phyloP scores from a whole-genome alignment of 1,140 invertebrate genomes.

The Drosophila arawakana region DNA sequence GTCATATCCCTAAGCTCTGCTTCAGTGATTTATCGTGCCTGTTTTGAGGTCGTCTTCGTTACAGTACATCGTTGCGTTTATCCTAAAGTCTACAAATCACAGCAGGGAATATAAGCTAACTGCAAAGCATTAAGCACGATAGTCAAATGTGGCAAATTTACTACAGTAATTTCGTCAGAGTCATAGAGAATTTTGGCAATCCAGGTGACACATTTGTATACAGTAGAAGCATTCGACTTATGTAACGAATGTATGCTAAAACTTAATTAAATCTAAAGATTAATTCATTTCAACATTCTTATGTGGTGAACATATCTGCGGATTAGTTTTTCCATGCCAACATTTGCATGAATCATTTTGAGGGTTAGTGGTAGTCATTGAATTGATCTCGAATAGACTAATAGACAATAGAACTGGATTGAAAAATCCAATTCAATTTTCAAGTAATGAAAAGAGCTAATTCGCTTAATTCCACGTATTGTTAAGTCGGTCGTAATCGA shows the following conservation, averaged over 20 bases:
- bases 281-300: background rate
- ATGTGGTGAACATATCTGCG: background rate
- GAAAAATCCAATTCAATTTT: slow-evolving; percentile 72
- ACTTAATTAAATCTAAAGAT: background rate
- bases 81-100: slow-evolving; percentile 75
- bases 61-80: slow-evolving; percentile 45
- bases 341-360: slow-evolving; percentile 16
- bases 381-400: slow-evolving; percentile 25
- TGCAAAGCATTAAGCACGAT: slow-evolving; percentile 53
- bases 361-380: background rate
- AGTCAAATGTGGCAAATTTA: slow-evolving; percentile 42
- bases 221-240: background rate
- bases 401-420: slow-evolving; percentile 25
- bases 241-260: background rate
- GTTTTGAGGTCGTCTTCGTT: slow-evolving; percentile 58
- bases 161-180: slow-evolving; percentile 23
- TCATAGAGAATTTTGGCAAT: background rate
- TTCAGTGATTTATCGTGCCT: slow-evolving; percentile 64
- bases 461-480: slow-evolving; percentile 76
- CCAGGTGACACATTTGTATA: background rate
- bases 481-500: slow-evolving; percentile 70
- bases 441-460: slow-evolving; percentile 76
- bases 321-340: background rate
- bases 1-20: slow-evolving; percentile 38
- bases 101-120: slow-evolving; percentile 66